Evolutionary conservation across 2,113 vertebrate genomes (phyloP).

Genomic region (Cynopterus brachyotis): DNA sequence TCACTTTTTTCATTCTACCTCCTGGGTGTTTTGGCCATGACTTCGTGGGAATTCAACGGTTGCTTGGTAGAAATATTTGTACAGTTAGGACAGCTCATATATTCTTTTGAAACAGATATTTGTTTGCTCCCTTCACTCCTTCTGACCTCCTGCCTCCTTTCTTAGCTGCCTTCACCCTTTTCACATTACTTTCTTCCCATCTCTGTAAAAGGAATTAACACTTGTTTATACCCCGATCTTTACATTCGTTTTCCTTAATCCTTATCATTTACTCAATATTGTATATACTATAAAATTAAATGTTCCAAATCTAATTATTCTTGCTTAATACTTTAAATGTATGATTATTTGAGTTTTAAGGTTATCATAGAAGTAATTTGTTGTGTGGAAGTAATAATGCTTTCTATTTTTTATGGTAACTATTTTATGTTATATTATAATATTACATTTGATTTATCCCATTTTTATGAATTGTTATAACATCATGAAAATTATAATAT

Average conservation of each 20-base stretch:
- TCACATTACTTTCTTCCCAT: neutral
- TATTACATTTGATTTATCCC: neutral
- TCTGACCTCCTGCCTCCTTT: constrained; percentile 8
- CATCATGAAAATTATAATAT: neutral
- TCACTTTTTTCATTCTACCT: constrained; percentile 68
- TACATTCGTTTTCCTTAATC: neutral
- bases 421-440: neutral
- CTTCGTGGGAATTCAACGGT: constrained; percentile 73
- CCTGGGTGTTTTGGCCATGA: constrained; percentile 72
- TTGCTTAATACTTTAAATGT: neutral
- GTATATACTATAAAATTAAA: neutral
- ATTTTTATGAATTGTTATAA: neutral
- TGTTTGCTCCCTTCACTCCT: constrained; percentile 38
- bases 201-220: neutral
- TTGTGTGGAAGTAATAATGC: neutral
- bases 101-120: constrained; percentile 62
- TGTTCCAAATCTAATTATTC: neutral
- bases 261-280: neutral
- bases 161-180: neutral
- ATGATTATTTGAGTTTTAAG: neutral
- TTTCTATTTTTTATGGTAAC: neutral
- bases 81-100: constrained; percentile 63
- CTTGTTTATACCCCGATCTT: neutral
- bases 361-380: neutral
- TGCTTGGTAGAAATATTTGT: constrained; percentile 76